Base-by-base conservation (phyloP, 2,888 invertebrate species). In the Leptinotarsa haldemani region DNA sequence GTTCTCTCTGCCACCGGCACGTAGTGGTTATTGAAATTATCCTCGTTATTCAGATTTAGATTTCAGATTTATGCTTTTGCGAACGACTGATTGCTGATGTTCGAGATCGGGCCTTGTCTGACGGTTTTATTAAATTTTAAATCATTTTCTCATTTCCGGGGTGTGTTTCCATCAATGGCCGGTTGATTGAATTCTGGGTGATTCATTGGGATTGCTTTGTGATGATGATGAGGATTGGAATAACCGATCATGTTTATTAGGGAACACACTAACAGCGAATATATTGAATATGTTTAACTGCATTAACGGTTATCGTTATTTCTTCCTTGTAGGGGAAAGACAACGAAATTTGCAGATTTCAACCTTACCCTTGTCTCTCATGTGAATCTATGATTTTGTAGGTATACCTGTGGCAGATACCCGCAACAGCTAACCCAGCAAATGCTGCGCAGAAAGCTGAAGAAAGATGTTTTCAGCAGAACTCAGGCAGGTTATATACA, bases 1-100 rank as follows among this genome's bases (percentile, higher is more conserved):
- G 74, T 84, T 82, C 83, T 84, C 78, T 83, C 84, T 84, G 84
- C 84, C 84, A 84, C 77, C 82, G 77, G 83, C 84, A 84, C 83
- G 81, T 65, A 30, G 48, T 70, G 30, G 61, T 83, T 83, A 83
- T 84, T 83, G 83, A 83, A 83, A 84, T 84, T 82, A 83, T 83
- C 82, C 80, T 80, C 82, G 81, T 82, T 82, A 79, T 82, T 79
- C 81, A 81, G 81, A 80, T 80, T 79, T 80, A 78, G 81, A 82
- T 80, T 80, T 74, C 80, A 83, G 82, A 83, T 84, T 83, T 84
- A 83, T 84, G 83, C 81, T 81, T 78, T 80, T 74, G 74, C 78
- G 74, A 74, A 72, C 75, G 75, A 74, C 73, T 70, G 75, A 74
- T 68, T 70, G 53, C 68, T 70, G 75, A 74, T 75, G 75, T 71